Percentiles rank a stretch among this genome's conserved stretches.
phyloP scores from a whole-genome alignment of 1,140 invertebrate genomes.

The Drosophila subpulchrella region DNA sequence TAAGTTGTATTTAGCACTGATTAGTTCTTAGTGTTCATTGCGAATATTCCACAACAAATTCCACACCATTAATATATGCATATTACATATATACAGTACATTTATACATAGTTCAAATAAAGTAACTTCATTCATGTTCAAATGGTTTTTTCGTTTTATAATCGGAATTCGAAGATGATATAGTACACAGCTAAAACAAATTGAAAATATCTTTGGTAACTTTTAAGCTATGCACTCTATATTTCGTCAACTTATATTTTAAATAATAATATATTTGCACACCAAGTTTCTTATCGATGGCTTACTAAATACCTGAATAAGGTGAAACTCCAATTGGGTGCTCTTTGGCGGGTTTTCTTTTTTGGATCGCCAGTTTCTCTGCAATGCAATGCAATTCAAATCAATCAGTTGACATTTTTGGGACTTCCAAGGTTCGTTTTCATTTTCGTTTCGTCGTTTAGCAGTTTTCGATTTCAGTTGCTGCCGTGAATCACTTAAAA shows the following conservation, averaged over 20 bases:
- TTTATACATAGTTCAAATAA: conserved; percentile 48
- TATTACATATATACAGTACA: conserved; percentile 15
- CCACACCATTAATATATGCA: conserved; percentile 29
- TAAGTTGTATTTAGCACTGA: conserved; percentile 83
- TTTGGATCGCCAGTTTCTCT: conserved; percentile 13
- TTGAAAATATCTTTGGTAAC: too few relatives aligned
- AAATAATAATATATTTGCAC: neutral
- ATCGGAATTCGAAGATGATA: neutral
- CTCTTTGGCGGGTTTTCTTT: neutral
- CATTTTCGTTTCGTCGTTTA: conserved; percentile 27
- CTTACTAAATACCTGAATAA: neutral
- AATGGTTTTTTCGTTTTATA: neutral
- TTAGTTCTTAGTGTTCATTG: conserved; percentile 66
- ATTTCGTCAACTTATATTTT: neutral
- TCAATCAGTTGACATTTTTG: conserved; percentile 65
- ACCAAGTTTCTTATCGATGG: neutral
- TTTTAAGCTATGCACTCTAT: neutral
- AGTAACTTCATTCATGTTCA: conserved; percentile 35
- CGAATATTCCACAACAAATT: conserved; percentile 46
- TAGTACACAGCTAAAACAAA: too few relatives aligned
- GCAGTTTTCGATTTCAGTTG: conserved; percentile 42
- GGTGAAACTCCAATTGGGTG: conserved; percentile 18
- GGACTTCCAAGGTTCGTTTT: conserved; percentile 62
- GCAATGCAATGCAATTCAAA: conserved; percentile 41
- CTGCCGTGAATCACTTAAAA: conserved; percentile 75